phyloP scores from a whole-genome alignment of 2,797 vertebrate species.

The Allobates femoralis region DNA sequence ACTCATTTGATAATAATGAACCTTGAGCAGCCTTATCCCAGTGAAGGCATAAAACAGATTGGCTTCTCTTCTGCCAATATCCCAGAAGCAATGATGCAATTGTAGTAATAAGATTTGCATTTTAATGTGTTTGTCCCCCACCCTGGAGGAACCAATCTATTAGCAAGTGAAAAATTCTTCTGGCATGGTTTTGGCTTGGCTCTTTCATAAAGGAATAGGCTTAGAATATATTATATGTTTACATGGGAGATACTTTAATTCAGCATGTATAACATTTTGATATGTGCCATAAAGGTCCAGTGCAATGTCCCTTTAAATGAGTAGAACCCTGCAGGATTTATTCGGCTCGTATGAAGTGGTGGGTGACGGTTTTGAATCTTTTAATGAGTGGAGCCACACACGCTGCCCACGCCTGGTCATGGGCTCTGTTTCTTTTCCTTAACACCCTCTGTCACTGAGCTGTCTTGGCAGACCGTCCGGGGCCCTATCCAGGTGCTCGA shows the following conservation, averaged over 20 bases:
- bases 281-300: neutral
- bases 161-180: neutral
- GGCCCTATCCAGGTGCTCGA: constrained; percentile 33
- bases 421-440: constrained; percentile 28
- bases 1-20: neutral
- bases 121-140: neutral
- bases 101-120: neutral
- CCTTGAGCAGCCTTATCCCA: neutral
- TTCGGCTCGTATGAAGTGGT: constrained; percentile 18
- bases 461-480: constrained; percentile 48
- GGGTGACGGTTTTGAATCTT: constrained; percentile 29
- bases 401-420: constrained; percentile 19
- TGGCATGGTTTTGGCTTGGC: neutral
- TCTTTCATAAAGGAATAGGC: neutral
- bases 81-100: neutral
- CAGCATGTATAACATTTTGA: neutral
- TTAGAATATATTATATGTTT: neutral
- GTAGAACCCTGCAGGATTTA: constrained; percentile 17
- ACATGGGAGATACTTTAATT: neutral
- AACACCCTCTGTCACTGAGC: constrained; percentile 27
- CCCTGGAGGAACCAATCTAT: neutral
- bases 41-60: neutral
- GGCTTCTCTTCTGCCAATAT: neutral
- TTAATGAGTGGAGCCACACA: constrained; percentile 39
- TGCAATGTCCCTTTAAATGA: constrained; percentile 30